Percentiles rank a stretch among this genome's conserved stretches.
phyloP scores from a whole-genome alignment of 2,113 vertebrate species.

The Cricetomys ansorgei region DNA sequence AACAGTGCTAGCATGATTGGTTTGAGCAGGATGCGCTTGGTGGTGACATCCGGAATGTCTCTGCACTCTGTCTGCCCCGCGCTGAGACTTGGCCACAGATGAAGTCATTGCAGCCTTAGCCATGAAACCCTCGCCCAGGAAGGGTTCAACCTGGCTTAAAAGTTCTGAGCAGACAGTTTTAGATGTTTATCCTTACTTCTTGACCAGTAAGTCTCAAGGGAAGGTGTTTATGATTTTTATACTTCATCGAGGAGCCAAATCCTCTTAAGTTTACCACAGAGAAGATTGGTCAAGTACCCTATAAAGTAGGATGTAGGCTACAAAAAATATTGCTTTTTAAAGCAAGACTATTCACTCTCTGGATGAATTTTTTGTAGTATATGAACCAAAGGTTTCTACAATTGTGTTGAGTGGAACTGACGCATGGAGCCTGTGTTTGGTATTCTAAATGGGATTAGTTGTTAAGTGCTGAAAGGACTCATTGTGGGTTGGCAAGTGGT shows the following conservation, averaged over 20 bases:
- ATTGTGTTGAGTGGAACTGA: neutral
- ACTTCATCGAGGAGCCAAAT: constrained; percentile 54
- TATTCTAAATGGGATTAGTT: neutral
- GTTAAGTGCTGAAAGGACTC: neutral
- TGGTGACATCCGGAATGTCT: constrained; percentile 83
- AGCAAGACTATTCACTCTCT: constrained; percentile 10
- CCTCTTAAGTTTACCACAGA: constrained; percentile 28
- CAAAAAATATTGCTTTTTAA: constrained; percentile 21
- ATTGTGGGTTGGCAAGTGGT: neutral
- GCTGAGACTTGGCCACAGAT: constrained; percentile 86
- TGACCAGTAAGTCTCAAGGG: constrained; percentile 54
- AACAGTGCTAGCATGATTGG: constrained; percentile 86
- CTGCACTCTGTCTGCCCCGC: constrained; percentile 88
- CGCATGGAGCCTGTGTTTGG: neutral
- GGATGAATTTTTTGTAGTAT: neutral
- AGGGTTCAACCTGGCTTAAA: constrained; percentile 92
- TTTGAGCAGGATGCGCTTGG: constrained; percentile 84
- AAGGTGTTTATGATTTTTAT: constrained; percentile 60
- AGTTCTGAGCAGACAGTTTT: constrained; percentile 90
- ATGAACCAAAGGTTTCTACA: neutral
- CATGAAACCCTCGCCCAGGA: constrained; percentile 92
- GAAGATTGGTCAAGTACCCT: constrained; percentile 34
- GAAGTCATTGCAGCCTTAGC: constrained; percentile 86
- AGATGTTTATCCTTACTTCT: constrained; percentile 31
- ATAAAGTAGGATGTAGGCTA: neutral